These are phyloP conservation scores for Drosophila prolongata DNA, from an alignment of 2,888 invertebrate genomes.

Conservation along the genomic window DNA sequence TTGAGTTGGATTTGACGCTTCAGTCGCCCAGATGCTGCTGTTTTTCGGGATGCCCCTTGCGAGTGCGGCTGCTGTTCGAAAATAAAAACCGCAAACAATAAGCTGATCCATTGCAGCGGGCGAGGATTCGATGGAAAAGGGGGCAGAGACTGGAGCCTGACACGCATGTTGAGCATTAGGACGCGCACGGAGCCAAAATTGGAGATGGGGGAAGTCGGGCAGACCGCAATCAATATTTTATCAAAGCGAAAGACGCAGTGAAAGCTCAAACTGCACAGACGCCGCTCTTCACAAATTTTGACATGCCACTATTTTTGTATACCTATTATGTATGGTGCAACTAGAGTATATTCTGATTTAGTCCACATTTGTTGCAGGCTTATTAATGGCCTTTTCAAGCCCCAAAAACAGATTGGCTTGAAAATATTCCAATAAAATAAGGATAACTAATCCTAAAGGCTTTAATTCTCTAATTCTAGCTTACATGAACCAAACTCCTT, in stretches of 20 bases:
- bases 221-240: conserved; percentile 76
- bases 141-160: conserved; percentile 32
- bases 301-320: conserved; percentile 30
- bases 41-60: conserved; percentile 6
- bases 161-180: conserved; percentile 69
- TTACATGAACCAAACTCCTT: no score
- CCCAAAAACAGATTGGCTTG: no score
- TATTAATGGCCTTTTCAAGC: no score
- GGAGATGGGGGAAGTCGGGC: conserved; percentile 24
- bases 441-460: no score
- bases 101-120: conserved; percentile 36
- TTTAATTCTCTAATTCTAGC: no score
- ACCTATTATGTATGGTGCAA: not conserved
- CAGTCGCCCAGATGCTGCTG: conserved; percentile 35
- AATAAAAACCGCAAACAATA: conserved; percentile 58
- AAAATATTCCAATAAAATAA: no score
- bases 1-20: conserved; percentile 49
- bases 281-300: conserved; percentile 23
- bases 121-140: not conserved
- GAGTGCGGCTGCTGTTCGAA: conserved; percentile 37
- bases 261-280: conserved; percentile 37
- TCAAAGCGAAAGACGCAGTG: conserved; percentile 58
- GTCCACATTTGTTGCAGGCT: no score
- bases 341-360: not conserved
- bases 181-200: not conserved